Evolutionary conservation across 1,140 invertebrate species (phyloP).

Genomic region (Lordiphosa clarofinis): DNA sequence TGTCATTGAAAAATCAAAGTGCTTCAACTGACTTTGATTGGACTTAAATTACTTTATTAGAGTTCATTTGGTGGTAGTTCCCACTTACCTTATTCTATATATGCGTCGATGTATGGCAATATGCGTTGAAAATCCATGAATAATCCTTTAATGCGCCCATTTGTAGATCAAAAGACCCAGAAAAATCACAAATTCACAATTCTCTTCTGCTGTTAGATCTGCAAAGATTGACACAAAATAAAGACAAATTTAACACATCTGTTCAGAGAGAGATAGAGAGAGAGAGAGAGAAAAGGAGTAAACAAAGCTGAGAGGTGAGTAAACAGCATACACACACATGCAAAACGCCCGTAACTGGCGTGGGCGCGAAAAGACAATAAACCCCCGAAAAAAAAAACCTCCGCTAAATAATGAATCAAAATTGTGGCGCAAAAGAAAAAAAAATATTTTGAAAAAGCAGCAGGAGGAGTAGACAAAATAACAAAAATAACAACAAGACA

Average conservation of each 20-base stretch:
- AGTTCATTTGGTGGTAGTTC: too few relatives aligned
- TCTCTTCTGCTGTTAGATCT: too few relatives aligned
- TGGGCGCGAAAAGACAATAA: constrained; percentile 37
- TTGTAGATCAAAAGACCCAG: too few relatives aligned
- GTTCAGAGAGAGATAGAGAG: constrained; percentile 3
- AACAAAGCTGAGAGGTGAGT: constrained; percentile 3
- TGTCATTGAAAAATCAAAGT: too few relatives aligned
- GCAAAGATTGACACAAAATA: constrained; percentile 4
- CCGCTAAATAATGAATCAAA: constrained; percentile 27
- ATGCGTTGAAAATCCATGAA: too few relatives aligned
- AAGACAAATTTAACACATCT: constrained; percentile 19
- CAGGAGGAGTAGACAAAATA: not conserved
- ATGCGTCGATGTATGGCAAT: too few relatives aligned
- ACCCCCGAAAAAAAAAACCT: constrained; percentile 3
- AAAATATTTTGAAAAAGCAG: not conserved
- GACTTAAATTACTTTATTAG: constrained; percentile 1
- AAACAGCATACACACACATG: constrained; percentile 6
- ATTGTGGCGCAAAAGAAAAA: not conserved
- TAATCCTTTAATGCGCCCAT: too few relatives aligned
- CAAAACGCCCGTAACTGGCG: constrained; percentile 23
- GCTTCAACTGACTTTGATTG: too few relatives aligned
- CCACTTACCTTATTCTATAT: too few relatives aligned
- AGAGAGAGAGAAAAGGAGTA: constrained; percentile 17
- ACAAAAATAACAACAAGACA: not conserved
- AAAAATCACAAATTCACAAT: too few relatives aligned